phyloP scores from a whole-genome alignment of 2,888 invertebrate genomes.

The Napeogenes sylphis region DNA sequence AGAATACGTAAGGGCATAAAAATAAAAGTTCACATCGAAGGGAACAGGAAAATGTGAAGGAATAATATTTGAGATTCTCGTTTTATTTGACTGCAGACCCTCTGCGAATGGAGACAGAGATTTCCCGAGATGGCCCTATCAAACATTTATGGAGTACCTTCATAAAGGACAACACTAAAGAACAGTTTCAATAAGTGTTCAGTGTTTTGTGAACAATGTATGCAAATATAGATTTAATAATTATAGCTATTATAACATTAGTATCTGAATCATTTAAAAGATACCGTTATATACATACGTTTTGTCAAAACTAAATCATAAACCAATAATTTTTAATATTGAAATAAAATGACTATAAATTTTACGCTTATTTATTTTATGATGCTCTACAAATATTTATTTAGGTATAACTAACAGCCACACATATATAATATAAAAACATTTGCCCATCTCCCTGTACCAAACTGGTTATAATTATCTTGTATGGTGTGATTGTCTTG shows the following conservation, averaged over 20 bases:
- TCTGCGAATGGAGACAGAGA: constrained; percentile 75
- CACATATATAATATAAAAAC: too few species aligned
- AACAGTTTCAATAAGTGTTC: constrained; percentile 75
- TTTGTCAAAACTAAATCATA: too few species aligned
- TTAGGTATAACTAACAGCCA: too few species aligned
- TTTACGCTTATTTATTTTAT: too few species aligned
- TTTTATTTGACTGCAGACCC: constrained; percentile 77
- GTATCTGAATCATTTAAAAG: too few species aligned
- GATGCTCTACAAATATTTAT: too few species aligned
- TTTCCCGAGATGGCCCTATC: constrained; percentile 77
- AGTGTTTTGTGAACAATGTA: constrained; percentile 33
- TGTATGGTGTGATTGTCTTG: too few species aligned
- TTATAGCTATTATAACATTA: neutral
- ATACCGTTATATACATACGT: too few species aligned
- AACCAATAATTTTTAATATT: too few species aligned
- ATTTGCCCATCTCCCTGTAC: too few species aligned
- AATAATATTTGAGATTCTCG: constrained; percentile 77
- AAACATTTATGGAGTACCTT: constrained; percentile 77
- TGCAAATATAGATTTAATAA: neutral
- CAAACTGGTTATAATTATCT: too few species aligned
- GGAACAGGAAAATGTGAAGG: constrained; percentile 72
- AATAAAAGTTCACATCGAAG: constrained; percentile 77
- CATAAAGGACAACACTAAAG: constrained; percentile 77
- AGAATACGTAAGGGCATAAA: constrained; percentile 76
- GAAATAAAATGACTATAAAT: too few species aligned